Evolutionary conservation across 2,888 invertebrate genomes (phyloP).

Genomic region (Amphipyra tragopoginis): DNA sequence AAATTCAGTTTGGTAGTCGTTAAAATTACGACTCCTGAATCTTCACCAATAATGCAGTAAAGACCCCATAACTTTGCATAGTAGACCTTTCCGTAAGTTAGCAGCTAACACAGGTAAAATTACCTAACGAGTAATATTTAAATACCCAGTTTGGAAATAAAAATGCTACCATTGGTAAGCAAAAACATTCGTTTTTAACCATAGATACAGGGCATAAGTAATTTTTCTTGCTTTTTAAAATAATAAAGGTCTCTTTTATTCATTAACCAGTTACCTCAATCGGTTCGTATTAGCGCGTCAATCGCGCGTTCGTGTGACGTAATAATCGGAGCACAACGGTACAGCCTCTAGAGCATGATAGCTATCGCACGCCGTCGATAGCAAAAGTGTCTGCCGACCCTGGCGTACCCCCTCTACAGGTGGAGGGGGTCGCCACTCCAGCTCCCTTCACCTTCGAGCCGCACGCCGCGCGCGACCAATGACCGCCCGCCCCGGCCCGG

Average conservation of each 20-base stretch:
- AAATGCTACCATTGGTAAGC: too few species aligned
- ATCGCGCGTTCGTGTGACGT: conserved; percentile 69
- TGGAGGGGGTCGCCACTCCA: conserved; percentile 76
- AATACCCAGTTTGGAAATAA: too few species aligned
- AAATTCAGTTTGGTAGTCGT: too few species aligned
- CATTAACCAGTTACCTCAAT: conserved; percentile 11
- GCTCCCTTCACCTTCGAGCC: conserved; percentile 86
- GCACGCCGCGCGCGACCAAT: conserved; percentile 84
- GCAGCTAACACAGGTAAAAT: too few species aligned
- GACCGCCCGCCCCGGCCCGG: conserved; percentile 86
- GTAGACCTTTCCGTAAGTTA: too few species aligned
- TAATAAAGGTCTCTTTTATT: background rate
- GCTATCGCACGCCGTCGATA: conserved; percentile 80
- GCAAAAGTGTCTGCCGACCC: conserved; percentile 89
- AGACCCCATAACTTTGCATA: too few species aligned
- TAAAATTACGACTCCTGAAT: too few species aligned
- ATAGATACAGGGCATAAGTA: too few species aligned
- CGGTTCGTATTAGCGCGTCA: conserved; percentile 21
- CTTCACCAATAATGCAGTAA: too few species aligned
- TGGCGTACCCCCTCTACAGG: conserved; percentile 78
- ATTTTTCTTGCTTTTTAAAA: too few species aligned
- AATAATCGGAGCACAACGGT: conserved; percentile 73
- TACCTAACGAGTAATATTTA: too few species aligned
- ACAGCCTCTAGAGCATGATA: conserved; percentile 74
- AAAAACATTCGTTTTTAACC: too few species aligned